Evolutionary conservation across 2,797 vertebrate species (phyloP).

Genomic region (Menidia menidia): DNA sequence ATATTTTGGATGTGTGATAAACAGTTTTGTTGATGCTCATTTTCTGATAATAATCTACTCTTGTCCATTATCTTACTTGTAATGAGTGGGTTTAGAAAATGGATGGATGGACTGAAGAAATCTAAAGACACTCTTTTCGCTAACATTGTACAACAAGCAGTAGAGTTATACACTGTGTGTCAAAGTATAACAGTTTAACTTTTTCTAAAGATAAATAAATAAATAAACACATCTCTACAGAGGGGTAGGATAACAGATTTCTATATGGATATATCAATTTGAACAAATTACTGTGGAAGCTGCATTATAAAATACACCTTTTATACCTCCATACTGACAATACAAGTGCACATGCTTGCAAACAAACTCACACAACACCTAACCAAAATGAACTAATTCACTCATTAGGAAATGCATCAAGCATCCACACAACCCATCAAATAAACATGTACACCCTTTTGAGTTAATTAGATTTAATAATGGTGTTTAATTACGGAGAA

Average conservation of each 20-base stretch:
- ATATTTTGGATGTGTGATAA: no score
- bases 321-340: not conserved
- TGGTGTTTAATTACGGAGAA: slow-evolving; percentile 39
- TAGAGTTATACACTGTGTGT: not conserved
- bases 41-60: no score
- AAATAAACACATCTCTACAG: no score
- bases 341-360: not conserved
- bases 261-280: not conserved
- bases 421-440: slow-evolving; percentile 21
- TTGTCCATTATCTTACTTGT: no score
- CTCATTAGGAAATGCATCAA: slow-evolving; percentile 4
- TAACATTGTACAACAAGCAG: no score
- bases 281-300: not conserved
- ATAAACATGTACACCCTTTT: slow-evolving; percentile 19
- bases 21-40: no score
- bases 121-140: no score
- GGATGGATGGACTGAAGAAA: no score
- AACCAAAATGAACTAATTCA: slow-evolving; percentile 8
- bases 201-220: not conserved
- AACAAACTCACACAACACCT: slow-evolving; percentile 2
- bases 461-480: slow-evolving; percentile 36
- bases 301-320: not conserved
- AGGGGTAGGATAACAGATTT: no score
- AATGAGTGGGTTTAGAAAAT: no score
- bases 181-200: not conserved